Conservation (phyloP, 2,888 invertebrate species). For the Mesodorylaimus sp. region DNA sequence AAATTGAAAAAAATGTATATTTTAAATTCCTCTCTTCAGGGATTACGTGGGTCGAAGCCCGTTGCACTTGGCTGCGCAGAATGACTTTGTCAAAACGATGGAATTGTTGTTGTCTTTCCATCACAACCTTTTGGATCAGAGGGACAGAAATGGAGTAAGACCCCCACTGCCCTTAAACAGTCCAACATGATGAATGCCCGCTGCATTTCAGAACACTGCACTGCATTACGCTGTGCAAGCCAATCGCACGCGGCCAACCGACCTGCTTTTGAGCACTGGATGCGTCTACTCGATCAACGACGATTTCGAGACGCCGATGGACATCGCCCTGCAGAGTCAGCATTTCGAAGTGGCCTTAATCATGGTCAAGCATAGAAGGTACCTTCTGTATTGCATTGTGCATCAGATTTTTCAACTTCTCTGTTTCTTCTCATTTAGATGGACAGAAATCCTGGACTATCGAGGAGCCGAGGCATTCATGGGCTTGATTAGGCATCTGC, state of each 20-base stretch:
- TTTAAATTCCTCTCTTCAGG: slow-evolving; percentile 32
- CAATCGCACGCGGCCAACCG: slow-evolving; percentile 22
- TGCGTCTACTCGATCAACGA: slow-evolving; percentile 39
- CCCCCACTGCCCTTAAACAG: neutral
- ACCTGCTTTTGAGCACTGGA: slow-evolving; percentile 24
- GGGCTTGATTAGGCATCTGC: too few species aligned
- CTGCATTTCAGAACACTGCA: slow-evolving; percentile 24
- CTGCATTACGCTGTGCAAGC: slow-evolving; percentile 28
- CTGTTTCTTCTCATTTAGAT: too few species aligned
- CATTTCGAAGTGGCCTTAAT: slow-evolving; percentile 63
- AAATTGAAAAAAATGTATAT: too few species aligned
- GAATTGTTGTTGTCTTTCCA: slow-evolving; percentile 62
- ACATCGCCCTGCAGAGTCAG: slow-evolving; percentile 71
- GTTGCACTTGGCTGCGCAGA: slow-evolving; percentile 57
- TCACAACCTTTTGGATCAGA: slow-evolving; percentile 60
- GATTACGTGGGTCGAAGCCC: slow-evolving; percentile 67
- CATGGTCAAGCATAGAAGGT: slow-evolving; percentile 47
- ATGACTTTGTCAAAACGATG: slow-evolving; percentile 64
- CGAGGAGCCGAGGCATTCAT: too few species aligned
- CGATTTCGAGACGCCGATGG: slow-evolving; percentile 64
- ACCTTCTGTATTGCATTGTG: too few species aligned
- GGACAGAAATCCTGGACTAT: too few species aligned
- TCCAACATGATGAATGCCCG: neutral
- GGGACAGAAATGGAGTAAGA: neutral
- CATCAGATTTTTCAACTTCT: too few species aligned